Percentiles rank a stretch among this genome's conserved stretches.
phyloP scores from a whole-genome alignment of 2,888 invertebrate species.

The Tiliacea aurago region DNA sequence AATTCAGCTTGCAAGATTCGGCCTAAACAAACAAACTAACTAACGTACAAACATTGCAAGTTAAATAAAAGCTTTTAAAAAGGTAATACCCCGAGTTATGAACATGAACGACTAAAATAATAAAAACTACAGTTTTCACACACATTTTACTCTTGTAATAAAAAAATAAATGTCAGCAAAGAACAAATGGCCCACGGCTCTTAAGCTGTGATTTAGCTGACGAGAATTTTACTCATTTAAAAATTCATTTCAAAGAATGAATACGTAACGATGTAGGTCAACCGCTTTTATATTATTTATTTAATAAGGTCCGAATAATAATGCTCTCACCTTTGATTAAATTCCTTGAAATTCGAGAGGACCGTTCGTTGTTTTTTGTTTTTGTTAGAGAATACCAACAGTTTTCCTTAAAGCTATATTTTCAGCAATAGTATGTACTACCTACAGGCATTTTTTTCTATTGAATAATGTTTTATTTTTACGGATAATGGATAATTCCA shows the following conservation, averaged over 20 bases:
- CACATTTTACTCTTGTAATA: slow-evolving; percentile 5
- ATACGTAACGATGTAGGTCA: slow-evolving; percentile 60
- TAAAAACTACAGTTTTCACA: background rate
- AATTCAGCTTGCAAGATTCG: too few relatives aligned
- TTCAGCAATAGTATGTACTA: too few relatives aligned
- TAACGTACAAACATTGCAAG: too few relatives aligned
- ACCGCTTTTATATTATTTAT: slow-evolving; percentile 48
- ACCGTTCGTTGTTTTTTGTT: slow-evolving; percentile 6
- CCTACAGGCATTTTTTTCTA: background rate
- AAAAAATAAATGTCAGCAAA: slow-evolving; percentile 23
- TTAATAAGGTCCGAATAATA: slow-evolving; percentile 34
- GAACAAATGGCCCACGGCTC: slow-evolving; percentile 19
- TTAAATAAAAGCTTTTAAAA: background rate
- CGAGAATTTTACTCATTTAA: slow-evolving; percentile 48
- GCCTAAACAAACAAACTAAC: too few relatives aligned
- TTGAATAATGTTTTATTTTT: background rate
- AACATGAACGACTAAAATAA: background rate
- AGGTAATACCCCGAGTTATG: background rate
- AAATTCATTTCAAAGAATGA: slow-evolving; percentile 53
- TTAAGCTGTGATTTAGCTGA: slow-evolving; percentile 46
- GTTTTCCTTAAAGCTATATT: background rate
- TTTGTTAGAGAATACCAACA: slow-evolving; percentile 3
- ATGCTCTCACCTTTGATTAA: slow-evolving; percentile 36
- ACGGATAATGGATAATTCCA: background rate
- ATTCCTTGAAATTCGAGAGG: slow-evolving; percentile 32